Conservation (phyloP, 2,113 vertebrate genomes). For the Okapia johnstoni region DNA sequence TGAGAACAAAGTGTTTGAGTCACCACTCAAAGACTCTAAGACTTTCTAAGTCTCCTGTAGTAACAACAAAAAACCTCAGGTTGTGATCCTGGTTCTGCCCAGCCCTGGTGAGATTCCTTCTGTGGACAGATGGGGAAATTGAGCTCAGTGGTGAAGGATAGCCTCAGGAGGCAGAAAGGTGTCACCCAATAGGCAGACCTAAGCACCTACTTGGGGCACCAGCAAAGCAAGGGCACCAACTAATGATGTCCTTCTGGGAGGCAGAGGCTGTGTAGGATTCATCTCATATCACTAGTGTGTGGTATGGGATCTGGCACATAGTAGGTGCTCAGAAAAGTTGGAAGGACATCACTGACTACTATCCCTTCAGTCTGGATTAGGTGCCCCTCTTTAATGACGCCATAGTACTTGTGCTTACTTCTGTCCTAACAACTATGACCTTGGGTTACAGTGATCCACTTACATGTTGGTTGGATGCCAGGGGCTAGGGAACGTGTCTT, state of each 20-base stretch:
- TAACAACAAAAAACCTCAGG: neutral
- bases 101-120: neutral
- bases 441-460: neutral
- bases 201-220: neutral
- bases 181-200: neutral
- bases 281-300: neutral
- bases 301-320: neutral
- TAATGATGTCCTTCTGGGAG: neutral
- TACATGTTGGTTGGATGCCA: neutral
- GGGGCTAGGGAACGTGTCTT: neutral
- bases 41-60: neutral
- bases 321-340: neutral
- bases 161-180: neutral
- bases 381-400: neutral
- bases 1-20: conserved; percentile 6
- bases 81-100: neutral
- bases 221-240: neutral
- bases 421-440: neutral
- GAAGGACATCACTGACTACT: neutral
- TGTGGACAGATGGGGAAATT: neutral
- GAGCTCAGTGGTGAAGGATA: neutral
- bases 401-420: neutral
- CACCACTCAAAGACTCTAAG: neutral
- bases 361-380: neutral
- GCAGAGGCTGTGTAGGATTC: neutral